Evolutionary conservation across 2,888 invertebrate species (phyloP), one percentile per base, ranked within the genome.

Genomic region (Gibbula magus): DNA sequence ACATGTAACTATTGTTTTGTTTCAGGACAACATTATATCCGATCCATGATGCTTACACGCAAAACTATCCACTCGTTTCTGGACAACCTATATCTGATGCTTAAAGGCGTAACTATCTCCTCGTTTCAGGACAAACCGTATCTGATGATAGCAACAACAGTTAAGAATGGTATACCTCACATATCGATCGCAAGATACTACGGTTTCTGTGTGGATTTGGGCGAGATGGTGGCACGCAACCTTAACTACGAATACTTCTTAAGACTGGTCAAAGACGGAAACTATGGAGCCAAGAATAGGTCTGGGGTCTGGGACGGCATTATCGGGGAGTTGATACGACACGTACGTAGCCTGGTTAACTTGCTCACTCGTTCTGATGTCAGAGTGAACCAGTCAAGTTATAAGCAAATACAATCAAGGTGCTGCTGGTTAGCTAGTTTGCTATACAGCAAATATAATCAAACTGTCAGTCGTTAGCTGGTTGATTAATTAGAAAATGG

Each of bases 231-330:
- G 22, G 86, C 90, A 1, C 77, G 78, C 67, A 83, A 88, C 39
- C 90, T 92, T 35, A 88, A 89, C 45, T 92, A 92, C 85, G 88
- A 90, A 54, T 93, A 92, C 85, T 86, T 87, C 61, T 87, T 82
- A 29, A 54, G 78, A 83, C 94, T 96, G 78, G 97, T 97, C 1
- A 96, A 96, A 90, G 98, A 98, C 92, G 96, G 95, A 35, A 95
- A 96, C 90, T 97, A 97, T 90, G 97, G 97, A 0, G 94, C 76
- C 10, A 76, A 79, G 75, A 79, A 80, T 32, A 39, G 29, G 16
- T 52, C 52, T 77, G 91, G 91, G 0, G 86, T 87, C 5, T 92
- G 92, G 92, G 88, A 87, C 78, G 92, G 92, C 29, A 91, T 92
- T 85, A 87, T 92, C 8, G 92, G 92, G 20, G 89, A 92, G 82